Evolutionary conservation across 2,797 vertebrate genomes (phyloP), one percentile per base, ranked within the genome.

Genomic region (Gadopsis bispinosus): DNA sequence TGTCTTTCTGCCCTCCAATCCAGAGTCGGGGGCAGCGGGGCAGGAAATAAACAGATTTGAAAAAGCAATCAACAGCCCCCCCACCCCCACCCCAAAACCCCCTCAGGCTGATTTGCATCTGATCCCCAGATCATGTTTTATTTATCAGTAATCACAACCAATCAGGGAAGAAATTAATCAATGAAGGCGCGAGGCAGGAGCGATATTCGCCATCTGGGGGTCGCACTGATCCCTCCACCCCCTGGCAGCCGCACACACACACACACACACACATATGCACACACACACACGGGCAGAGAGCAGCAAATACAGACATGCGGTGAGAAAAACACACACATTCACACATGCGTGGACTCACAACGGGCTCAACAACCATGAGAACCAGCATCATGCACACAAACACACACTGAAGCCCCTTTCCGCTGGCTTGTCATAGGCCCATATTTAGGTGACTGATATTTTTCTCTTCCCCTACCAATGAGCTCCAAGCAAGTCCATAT

Each of bases 401-500:
- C 67, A 74, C 55, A 77, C 69, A 80, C 51, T 53, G 55, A 73
- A 78, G 62, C 64, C 80, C 83, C 80, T 89, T 88, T 94, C 88
- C 86, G 75, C 88, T 85, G 86, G 95, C 95, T 95, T 95, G 95
- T 95, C 88, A 93, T 88, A 88, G 80, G 93, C 94, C 94, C 94
- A 93, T 95, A 95, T 96, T 93, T 95, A 96, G 95, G 95, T 96
- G 95, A 95, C 91, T 95, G 95, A 93, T 93, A 90, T 94, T 94
- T 84, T 91, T 89, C 90, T 93, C 94, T 95, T 86, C 85, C 85
- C 87, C 84, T 87, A 95, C 95, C 94, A 95, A 95, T 95, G 95
- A 96, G 96, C 97, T 95, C 90, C 92, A 92, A 96, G 95, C 92
- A 95, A 93, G 96, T 98, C 98, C 98, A 99, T 99, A 99, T 99